Evolutionary conservation across 2,797 vertebrate species (phyloP), one percentile per base, ranked within the genome.

Genomic region (Dryobates pubescens): DNA sequence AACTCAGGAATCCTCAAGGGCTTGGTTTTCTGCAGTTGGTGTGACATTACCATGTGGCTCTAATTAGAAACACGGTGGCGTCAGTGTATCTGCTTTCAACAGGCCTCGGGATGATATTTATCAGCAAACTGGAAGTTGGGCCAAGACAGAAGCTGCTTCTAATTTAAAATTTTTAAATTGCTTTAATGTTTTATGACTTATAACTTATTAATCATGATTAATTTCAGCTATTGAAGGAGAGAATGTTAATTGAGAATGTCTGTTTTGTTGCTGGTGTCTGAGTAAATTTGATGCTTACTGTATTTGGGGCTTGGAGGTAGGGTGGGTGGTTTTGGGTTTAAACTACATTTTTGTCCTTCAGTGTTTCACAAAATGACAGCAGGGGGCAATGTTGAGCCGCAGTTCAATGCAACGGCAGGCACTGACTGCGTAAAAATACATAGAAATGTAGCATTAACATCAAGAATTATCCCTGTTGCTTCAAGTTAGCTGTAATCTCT

Each of bases 301-400:
- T 47, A 45, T n/a, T 58, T 43, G 72, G 63, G 88, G 8, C 34
- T 12, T 17, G 54, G 76, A 86, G 43, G 62, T 56, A 62, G 79
- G 45, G 20, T 84, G 73, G 54, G 9, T 13, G 18, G n/a, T 22
- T n/a, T 9, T 4, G 57, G 41, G 0, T 58, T 1, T 12, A 23
- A 5, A 17, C 18, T 71, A 38, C 6, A 13, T 41, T 68, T 68
- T 49, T 18, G 67, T 53, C 47, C 68, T 11, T 27, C 7, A n/a
- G 41, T 41, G 59, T 79, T 78, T 7, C 58, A 9, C 43, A 7
- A 75, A 9, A 4, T 5, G 79, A 95, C 99, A 98, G 97, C 96
- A 98, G 99, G 98, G 99, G 99, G 98, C 98, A 99, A 96, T 98
- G 98, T 99, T 99, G 98, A 97, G 98, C 98, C 97, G 97, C 96